phyloP scores from a whole-genome alignment of 2,113 vertebrate genomes.

The Syngnathoides biaculeatus region DNA sequence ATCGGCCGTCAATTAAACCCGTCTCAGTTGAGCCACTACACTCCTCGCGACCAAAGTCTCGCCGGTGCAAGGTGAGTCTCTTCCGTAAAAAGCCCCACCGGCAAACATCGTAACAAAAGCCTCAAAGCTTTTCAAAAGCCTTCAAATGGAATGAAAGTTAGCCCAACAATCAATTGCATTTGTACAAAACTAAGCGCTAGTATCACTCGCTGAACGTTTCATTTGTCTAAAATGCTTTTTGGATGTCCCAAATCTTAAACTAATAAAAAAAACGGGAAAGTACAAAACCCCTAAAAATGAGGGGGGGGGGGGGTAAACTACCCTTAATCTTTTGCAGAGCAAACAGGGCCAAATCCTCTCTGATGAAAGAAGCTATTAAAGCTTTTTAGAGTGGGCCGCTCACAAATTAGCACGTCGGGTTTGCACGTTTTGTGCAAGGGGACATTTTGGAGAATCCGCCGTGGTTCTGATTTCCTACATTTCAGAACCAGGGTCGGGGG shows the following conservation, averaged over 20 bases:
- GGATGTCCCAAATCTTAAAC: not conserved
- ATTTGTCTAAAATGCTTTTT: slow-evolving; percentile 1
- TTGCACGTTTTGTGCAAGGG: not conserved
- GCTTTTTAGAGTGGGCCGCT: not conserved
- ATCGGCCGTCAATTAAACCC: not conserved
- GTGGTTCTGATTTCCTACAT: no score
- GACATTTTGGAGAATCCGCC: no score
- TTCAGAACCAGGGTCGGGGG: no score
- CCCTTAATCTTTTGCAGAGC: not conserved
- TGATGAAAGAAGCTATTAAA: not conserved
- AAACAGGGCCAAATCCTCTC: not conserved
- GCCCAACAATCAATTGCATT: not conserved
- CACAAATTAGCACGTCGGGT: no score
- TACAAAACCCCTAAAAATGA: not conserved
- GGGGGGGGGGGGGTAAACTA: not conserved
- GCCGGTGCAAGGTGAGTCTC: not conserved
- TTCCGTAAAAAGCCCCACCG: not conserved
- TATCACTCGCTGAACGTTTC: not conserved
- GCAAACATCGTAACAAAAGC: not conserved
- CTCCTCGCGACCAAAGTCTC: not conserved
- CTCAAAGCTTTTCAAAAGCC: not conserved
- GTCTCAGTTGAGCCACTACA: not conserved
- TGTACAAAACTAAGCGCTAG: not conserved
- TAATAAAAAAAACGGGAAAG: not conserved
- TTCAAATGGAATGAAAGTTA: not conserved